A percentile compares a stretch with the other conserved stretches of the same genome.
Evolutionary conservation across 2,888 invertebrate genomes (phyloP).

Genomic region (Acanthopleura granulata): DNA sequence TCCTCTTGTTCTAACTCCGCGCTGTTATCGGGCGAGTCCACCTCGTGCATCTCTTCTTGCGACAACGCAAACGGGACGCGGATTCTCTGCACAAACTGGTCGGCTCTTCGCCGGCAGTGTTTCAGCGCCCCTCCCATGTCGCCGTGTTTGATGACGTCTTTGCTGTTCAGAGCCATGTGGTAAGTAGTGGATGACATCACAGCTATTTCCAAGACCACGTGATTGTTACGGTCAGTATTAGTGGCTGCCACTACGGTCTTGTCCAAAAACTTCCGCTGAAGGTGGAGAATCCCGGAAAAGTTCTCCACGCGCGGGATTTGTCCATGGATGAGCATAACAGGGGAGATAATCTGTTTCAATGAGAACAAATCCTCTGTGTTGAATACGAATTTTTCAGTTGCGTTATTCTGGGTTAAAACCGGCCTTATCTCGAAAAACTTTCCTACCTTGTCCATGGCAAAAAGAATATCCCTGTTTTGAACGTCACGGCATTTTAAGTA

Average conservation of each 20-base stretch:
- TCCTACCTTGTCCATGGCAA: neutral
- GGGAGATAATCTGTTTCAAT: slow-evolving; percentile 3
- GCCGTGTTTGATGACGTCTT: neutral
- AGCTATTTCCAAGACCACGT: slow-evolving; percentile 12
- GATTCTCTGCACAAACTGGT: slow-evolving; percentile 15
- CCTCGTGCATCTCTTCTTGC: neutral
- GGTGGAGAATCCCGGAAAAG: slow-evolving; percentile 6
- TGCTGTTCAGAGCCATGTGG: slow-evolving; percentile 8
- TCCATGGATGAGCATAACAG: slow-evolving; percentile 18
- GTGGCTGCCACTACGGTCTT: slow-evolving; percentile 8
- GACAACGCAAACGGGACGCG: neutral
- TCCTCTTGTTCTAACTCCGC: neutral
- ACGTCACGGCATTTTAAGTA: slow-evolving; percentile 17
- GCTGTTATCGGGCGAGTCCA: neutral
- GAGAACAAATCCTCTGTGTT: slow-evolving; percentile 12
- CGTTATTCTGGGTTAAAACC: neutral
- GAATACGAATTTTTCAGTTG: neutral
- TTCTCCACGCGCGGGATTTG: neutral
- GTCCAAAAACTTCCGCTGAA: slow-evolving; percentile 10
- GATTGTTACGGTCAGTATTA: neutral
- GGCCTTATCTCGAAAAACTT: slow-evolving; percentile 10
- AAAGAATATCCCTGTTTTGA: slow-evolving; percentile 11
- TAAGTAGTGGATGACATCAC: neutral
- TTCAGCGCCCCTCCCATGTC: neutral
- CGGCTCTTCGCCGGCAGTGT: neutral